A percentile compares a stretch with the other conserved stretches of the same genome.
phyloP scores from a whole-genome alignment of 1,140 invertebrate species.

The Rhizoglyphus robini region DNA sequence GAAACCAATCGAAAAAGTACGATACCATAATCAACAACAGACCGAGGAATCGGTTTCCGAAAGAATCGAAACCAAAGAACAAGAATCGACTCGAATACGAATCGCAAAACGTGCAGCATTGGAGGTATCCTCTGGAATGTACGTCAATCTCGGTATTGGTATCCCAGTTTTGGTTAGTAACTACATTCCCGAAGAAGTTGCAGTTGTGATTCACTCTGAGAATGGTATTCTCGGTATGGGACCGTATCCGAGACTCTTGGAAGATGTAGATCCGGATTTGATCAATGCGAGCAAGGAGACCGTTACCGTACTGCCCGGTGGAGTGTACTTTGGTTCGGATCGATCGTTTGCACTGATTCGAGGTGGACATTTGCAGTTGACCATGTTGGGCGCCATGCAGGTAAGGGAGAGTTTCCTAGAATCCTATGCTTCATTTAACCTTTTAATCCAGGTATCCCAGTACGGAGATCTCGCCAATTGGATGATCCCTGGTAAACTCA shows the following conservation, averaged over 20 bases:
- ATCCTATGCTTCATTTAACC: no score
- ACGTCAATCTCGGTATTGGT: slow-evolving; percentile 84
- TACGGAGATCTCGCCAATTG: slow-evolving; percentile 96
- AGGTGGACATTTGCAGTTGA: slow-evolving; percentile 87
- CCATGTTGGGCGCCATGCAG: slow-evolving; percentile 94
- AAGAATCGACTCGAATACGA: no score
- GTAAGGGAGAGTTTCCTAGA: no score
- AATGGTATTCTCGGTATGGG: slow-evolving; percentile 69
- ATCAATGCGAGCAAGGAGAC: slow-evolving; percentile 99
- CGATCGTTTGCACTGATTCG: slow-evolving; percentile 98
- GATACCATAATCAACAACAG: background rate
- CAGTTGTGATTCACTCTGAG: slow-evolving; percentile 73
- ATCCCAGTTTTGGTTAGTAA: slow-evolving; percentile 93
- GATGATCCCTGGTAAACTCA: slow-evolving; percentile 98
- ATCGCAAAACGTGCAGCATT: slow-evolving; percentile 82
- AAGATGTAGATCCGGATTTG: slow-evolving; percentile 71
- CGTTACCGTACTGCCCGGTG: slow-evolving; percentile 75
- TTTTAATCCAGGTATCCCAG: slow-evolving; percentile 54
- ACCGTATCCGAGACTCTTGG: slow-evolving; percentile 62
- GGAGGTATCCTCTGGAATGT: slow-evolving; percentile 96
- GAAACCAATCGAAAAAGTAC: slow-evolving; percentile 63
- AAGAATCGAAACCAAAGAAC: slow-evolving; percentile 42
- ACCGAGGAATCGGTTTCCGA: slow-evolving; percentile 29
- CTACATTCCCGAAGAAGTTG: slow-evolving; percentile 56
- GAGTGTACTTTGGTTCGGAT: slow-evolving; percentile 85